phyloP scores from a whole-genome alignment of 2,888 invertebrate species.

The Amiota minor region DNA sequence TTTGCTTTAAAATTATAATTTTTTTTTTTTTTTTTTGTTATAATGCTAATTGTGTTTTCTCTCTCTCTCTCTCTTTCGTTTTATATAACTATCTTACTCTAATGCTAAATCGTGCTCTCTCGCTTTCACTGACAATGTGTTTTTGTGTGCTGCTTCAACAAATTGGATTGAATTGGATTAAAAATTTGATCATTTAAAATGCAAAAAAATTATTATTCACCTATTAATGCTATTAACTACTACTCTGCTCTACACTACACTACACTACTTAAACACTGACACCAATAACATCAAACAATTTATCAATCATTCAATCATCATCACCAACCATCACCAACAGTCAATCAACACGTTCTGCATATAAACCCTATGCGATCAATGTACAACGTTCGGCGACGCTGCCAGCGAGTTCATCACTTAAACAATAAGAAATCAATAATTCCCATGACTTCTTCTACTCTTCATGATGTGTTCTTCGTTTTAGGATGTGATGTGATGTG shows the following conservation, averaged over 20 bases:
- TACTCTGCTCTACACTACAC: not conserved
- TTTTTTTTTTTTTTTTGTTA: too few species aligned
- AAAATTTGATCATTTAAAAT: too few species aligned
- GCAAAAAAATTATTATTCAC: not conserved
- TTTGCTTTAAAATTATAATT: too few species aligned
- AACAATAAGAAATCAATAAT: conserved; percentile 67
- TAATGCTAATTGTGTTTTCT: too few species aligned
- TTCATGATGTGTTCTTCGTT: conserved; percentile 63
- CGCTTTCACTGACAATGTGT: too few species aligned
- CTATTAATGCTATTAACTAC: not conserved
- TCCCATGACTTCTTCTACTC: conserved; percentile 64
- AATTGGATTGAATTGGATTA: not conserved
- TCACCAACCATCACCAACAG: conserved; percentile 50
- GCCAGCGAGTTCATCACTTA: conserved; percentile 86
- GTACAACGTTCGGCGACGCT: conserved; percentile 90
- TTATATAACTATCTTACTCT: conserved; percentile 27
- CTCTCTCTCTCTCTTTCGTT: too few species aligned
- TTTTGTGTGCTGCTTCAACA: conserved; percentile 5
- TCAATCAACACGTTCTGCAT: conserved; percentile 74
- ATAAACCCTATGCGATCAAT: conserved; percentile 74
- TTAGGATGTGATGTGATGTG: conserved; percentile 44
- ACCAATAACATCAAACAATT: not conserved
- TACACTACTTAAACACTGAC: not conserved
- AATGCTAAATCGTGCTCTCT: conserved; percentile 28
- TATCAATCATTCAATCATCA: not conserved